These are phyloP conservation scores for Melolontha melolontha DNA, from an alignment of 2,888 invertebrate genomes.

Conservation along the genomic window DNA sequence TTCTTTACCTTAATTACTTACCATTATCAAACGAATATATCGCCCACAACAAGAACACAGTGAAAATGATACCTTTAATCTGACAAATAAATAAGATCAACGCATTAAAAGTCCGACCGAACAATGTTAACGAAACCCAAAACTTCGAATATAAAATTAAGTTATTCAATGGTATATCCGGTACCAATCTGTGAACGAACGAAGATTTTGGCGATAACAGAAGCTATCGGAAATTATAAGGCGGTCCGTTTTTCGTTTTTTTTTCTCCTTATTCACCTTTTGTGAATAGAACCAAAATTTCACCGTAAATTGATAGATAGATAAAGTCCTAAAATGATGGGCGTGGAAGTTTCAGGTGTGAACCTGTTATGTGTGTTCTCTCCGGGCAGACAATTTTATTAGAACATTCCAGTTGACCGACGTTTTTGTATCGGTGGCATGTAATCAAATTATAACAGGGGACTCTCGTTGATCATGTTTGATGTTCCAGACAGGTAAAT, in stretches of 20 bases:
- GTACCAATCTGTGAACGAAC: constrained; percentile 29
- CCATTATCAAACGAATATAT: too few relatives aligned
- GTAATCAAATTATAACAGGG: constrained; percentile 26
- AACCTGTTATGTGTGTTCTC: constrained; percentile 34
- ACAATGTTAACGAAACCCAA: constrained; percentile 34
- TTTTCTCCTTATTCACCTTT: not conserved
- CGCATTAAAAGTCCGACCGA: constrained; percentile 1
- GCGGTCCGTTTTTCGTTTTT: constrained; percentile 22
- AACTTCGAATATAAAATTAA: constrained; percentile 29
- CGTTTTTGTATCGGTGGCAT: constrained; percentile 28
- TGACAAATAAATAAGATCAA: not conserved
- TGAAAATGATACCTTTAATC: too few relatives aligned
- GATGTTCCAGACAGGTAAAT: not conserved
- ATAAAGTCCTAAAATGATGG: constrained; percentile 34
- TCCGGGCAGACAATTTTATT: constrained; percentile 34
- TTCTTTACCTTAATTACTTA: too few relatives aligned
- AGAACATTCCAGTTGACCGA: constrained; percentile 36
- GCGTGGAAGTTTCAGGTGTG: constrained; percentile 36
- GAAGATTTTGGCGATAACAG: constrained; percentile 37
- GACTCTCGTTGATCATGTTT: constrained; percentile 9
- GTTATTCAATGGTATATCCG: constrained; percentile 30
- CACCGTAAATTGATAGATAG: constrained; percentile 36
- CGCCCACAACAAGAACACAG: too few relatives aligned
- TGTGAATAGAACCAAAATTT: constrained; percentile 34
- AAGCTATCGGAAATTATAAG: constrained; percentile 34